These are phyloP conservation scores for Dicaeum eximium DNA, from an alignment of 2,113 vertebrate species.

Conservation along the genomic window DNA sequence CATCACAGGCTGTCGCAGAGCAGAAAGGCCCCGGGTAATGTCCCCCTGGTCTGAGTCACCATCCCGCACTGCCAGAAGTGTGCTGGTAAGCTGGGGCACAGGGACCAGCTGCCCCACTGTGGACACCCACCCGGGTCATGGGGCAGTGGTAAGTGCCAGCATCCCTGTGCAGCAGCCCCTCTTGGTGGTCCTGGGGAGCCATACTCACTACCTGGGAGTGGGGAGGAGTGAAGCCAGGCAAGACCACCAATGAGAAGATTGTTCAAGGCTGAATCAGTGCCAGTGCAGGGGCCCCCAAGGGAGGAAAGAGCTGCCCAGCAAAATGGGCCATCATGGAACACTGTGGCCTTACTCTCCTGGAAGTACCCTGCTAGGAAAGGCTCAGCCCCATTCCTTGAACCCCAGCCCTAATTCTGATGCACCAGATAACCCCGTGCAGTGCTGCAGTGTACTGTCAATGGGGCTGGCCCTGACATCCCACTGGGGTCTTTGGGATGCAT, in stretches of 20 bases:
- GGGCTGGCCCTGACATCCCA: not conserved
- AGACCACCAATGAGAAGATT: not conserved
- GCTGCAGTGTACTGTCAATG: not conserved
- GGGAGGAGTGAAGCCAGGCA: not conserved
- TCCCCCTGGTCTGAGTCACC: not conserved
- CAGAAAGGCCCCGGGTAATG: not conserved
- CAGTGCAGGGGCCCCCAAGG: rapidly evolving
- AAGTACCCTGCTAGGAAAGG: not conserved
- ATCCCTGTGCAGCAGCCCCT: rapidly evolving
- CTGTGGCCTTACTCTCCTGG: not conserved
- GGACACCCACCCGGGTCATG: rapidly evolving
- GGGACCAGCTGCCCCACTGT: not conserved
- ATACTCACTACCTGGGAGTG: not conserved
- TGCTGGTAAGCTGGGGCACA: not conserved
- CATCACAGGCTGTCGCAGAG: not conserved
- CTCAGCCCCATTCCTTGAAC: not conserved
- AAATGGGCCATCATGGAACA: not conserved
- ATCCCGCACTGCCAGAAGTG: not conserved
- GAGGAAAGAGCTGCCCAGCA: rapidly evolving
- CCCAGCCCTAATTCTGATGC: not conserved
- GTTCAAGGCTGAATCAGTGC: not conserved
- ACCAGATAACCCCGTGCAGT: rapidly evolving
- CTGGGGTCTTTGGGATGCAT: rapidly evolving
- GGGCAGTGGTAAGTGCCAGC: not conserved
- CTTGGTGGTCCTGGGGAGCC: not conserved